Base-by-base conservation (phyloP, 2,888 invertebrate genomes). In the Acanthosepion lycidas region DNA sequence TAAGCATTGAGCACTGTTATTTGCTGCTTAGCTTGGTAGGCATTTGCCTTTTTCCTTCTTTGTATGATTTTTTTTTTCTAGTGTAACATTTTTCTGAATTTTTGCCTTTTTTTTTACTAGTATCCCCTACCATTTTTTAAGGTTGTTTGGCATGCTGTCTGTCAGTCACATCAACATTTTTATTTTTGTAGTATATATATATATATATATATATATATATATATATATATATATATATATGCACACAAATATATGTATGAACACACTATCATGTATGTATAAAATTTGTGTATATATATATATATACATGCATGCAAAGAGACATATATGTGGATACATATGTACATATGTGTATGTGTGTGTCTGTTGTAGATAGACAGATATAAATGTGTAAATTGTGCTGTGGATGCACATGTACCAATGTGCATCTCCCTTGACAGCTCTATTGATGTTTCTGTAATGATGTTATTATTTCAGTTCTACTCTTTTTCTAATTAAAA, bases 381-480 rank as follows among this genome's bases (percentile, higher is more conserved):
- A 23, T n/a, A 33, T 78, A n/a, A n/a, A 78, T 78, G 78, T 78
- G n/a, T 78, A 78, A 33, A 78, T n/a, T 15, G n/a, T 4, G 8
- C n/a, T 33, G n/a, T 15, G 78, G 15, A 12, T 12, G 78, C 15
- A n/a, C n/a, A 33, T 78, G 78, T 33, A n/a, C n/a, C 23, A n/a
- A 78, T 78, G 78, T n/a, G n/a, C 23, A 33, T 78, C n/a, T 78
- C 78, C n/a, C n/a, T 78, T 78, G 78, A 78, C n/a, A 78, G 78
- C n/a, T 78, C 33, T 78, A 78, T 78, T n/a, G 78, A 78, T 78
- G 78, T 33, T 78, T 78, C 78, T 78, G 78, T 78, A n/a, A 78
- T 78, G 78, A 78, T 78, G n/a, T 33, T 33, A 78, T 78, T 78
- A 78, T 78, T 78, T 78, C 78, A 78, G 78, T 18, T 33, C 12